A percentile compares a stretch with the other conserved stretches of the same genome.
phyloP scores from a whole-genome alignment of 2,797 vertebrate genomes.

The Pelobates cultripes region DNA sequence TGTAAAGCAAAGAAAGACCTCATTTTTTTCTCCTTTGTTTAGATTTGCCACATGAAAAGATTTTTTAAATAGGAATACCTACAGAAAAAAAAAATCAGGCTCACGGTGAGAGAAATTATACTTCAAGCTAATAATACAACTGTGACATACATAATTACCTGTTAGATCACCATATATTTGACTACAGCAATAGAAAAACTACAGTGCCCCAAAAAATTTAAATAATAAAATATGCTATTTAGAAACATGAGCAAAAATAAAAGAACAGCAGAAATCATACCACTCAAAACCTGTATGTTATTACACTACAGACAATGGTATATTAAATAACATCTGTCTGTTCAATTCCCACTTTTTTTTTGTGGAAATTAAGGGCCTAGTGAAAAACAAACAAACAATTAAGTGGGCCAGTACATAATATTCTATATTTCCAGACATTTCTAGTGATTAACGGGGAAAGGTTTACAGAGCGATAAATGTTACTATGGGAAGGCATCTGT shows the following conservation, averaged over 20 bases:
- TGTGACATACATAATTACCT: conserved; percentile 44
- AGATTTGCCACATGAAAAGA: conserved; percentile 30
- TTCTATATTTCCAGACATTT: no score
- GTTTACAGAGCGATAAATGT: no score
- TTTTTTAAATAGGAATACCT: conserved; percentile 37
- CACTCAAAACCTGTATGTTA: no score
- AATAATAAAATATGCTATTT: conserved; percentile 25
- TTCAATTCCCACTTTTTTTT: no score
- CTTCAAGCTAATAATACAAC: conserved; percentile 43
- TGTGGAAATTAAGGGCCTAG: no score
- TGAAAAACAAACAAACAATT: no score
- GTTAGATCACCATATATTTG: conserved; percentile 40
- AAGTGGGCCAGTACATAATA: no score
- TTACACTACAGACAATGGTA: no score
- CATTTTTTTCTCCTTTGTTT: conserved; percentile 29
- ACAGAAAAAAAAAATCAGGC: conserved; percentile 19
- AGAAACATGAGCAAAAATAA: background rate
- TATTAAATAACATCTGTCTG: no score
- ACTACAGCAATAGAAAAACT: conserved; percentile 26
- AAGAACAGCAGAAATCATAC: no score
- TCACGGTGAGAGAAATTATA: conserved; percentile 41
- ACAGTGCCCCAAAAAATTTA: conserved; percentile 13
- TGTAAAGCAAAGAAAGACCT: conserved; percentile 17
- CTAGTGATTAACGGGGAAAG: no score
- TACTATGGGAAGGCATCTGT: no score